Conservation (phyloP, 2,113 vertebrate genomes). For the Drymodes brunneopygia region DNA sequence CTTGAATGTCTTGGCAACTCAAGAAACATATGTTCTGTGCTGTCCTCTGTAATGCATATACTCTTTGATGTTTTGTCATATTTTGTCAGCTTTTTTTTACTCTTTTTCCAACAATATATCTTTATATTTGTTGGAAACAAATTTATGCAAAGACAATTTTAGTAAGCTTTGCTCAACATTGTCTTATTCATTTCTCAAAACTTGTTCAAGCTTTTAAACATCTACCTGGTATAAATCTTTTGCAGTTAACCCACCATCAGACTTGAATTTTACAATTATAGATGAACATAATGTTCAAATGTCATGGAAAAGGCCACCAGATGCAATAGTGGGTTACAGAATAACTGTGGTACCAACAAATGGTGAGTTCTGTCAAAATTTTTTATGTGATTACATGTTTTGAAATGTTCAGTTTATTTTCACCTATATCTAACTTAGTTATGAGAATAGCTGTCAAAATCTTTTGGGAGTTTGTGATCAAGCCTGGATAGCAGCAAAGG, state of each 20-base stretch:
- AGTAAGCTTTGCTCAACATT: slow-evolving; percentile 70
- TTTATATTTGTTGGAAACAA: slow-evolving; percentile 89
- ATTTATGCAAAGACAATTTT: slow-evolving; percentile 85
- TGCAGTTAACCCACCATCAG: slow-evolving; percentile 89
- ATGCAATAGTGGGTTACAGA: slow-evolving; percentile 87
- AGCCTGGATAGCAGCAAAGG: neutral
- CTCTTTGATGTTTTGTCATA: slow-evolving; percentile 78
- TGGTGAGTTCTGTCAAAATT: slow-evolving; percentile 74
- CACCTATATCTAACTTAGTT: neutral
- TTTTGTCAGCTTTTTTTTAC: slow-evolving; percentile 78
- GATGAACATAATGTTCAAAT: slow-evolving; percentile 93
- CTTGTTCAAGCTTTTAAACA: slow-evolving; percentile 38
- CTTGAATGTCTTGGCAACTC: slow-evolving; percentile 83
- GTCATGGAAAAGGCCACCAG: slow-evolving; percentile 83
- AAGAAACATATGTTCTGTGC: slow-evolving; percentile 89
- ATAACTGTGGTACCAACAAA: slow-evolving; percentile 84
- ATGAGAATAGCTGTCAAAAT: neutral
- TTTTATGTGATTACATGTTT: neutral
- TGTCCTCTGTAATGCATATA: slow-evolving; percentile 81
- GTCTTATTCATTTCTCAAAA: slow-evolving; percentile 35
- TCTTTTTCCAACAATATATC: slow-evolving; percentile 87
- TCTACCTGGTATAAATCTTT: slow-evolving; percentile 61
- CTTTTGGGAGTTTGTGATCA: neutral
- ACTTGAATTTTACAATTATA: slow-evolving; percentile 96
- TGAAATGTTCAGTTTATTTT: neutral